Evolutionary conservation across 1,140 invertebrate genomes (phyloP), one percentile per base, ranked within the genome.

Genomic region (Rhynchophorus ferrugineus): DNA sequence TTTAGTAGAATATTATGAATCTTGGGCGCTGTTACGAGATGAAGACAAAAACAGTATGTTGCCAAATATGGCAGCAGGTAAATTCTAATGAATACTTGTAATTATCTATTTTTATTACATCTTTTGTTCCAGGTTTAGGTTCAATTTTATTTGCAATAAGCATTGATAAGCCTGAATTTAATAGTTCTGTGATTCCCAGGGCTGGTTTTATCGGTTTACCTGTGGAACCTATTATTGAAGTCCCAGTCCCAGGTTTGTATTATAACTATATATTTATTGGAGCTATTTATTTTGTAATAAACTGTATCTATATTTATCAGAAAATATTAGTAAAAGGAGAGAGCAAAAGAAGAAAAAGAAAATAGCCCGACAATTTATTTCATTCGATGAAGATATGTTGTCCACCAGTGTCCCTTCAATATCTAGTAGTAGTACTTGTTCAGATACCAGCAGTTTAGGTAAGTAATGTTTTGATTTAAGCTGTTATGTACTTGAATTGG

Each of bases 91-190:
- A 22, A 18, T 42, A 6, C 3, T 43, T 19, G 17, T 42, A 46
- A 58, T 24, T 29, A 58, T 39, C 17, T 0, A 20, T 44, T 1
- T 39, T 24, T 20, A 43, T 33, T 17, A 5, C 16, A 17, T 18
- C 42, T 46, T 62, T 61, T 59, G 59, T 59, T 61, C 55, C 63
- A 89, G 88, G 88, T 51, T 74, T 94, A 62, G 83, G 81, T 54
- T 84, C 87, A 33, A 85, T 95, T 66, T 75, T 94, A 57, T 95
- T 95, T 75, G 91, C 91, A 18, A 83, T 95, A 63, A 87, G 81
- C 62, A 87, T 93, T 58, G 90, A 95, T 69, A 89, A 87, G 72
- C 71, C 80, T 46, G 85, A 88, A 67, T 73, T 94, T 34, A 89
- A 93, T 73, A 58, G 54, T 53, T 64, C 63, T 0, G 51, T 64